Conservation (phyloP, 2,888 invertebrate species). For the Raillietiella orientalis region DNA sequence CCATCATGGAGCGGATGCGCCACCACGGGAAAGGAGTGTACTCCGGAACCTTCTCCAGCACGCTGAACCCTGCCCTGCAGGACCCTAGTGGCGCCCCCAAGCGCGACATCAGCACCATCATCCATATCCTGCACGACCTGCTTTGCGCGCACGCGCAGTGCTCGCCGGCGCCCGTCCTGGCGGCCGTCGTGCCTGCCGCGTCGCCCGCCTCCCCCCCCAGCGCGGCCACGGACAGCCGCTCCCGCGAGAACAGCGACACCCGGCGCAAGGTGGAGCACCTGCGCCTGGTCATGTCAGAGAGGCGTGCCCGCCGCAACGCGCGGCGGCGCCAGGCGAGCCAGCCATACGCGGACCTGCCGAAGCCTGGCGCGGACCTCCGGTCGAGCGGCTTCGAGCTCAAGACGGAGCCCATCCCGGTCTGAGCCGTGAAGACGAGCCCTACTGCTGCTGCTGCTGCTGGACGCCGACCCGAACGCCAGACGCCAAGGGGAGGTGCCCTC, state of each 20-base stretch:
- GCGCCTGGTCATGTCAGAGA: slow-evolving; percentile 61
- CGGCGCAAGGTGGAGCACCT: slow-evolving; percentile 59
- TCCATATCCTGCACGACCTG: slow-evolving; percentile 77
- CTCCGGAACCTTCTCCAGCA: slow-evolving; percentile 87
- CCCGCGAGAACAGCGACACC: slow-evolving; percentile 44
- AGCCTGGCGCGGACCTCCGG: too few relatives aligned
- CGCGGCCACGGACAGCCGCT: too few relatives aligned
- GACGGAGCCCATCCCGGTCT: too few relatives aligned
- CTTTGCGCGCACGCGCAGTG: slow-evolving; percentile 45
- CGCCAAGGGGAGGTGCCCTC: too few relatives aligned
- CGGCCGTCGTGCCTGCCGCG: not conserved
- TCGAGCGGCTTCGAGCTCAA: too few relatives aligned
- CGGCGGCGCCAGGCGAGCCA: slow-evolving; percentile 23
- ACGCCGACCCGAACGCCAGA: too few relatives aligned
- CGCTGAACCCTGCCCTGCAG: slow-evolving; percentile 66
- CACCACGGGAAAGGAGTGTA: slow-evolving; percentile 82
- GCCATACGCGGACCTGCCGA: slow-evolving; percentile 15
- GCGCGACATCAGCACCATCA: slow-evolving; percentile 74
- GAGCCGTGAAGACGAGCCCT: too few relatives aligned
- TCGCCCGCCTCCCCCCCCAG: not conserved
- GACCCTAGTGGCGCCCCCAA: slow-evolving; percentile 68
- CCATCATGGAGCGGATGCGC: slow-evolving; percentile 66
- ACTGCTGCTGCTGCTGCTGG: too few relatives aligned
- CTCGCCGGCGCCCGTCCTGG: slow-evolving; percentile 10
- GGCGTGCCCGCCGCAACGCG: slow-evolving; percentile 27